Evolutionary conservation across 2,888 invertebrate species (phyloP).

Genomic region (Drosophila longiperda): DNA sequence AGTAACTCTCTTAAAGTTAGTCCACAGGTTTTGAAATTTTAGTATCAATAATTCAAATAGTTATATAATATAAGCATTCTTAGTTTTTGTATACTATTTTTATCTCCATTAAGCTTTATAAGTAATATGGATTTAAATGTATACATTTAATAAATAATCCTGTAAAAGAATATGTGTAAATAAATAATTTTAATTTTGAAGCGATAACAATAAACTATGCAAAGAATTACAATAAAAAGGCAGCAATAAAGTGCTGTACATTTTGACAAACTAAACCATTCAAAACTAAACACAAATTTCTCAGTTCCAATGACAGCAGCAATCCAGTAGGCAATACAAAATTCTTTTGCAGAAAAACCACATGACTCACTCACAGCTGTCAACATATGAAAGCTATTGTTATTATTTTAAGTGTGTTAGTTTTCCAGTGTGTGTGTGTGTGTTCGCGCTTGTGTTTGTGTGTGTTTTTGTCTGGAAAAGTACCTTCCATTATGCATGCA

Average conservation of each 20-base stretch:
- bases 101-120: not conserved
- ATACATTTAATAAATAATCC: not conserved
- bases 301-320: conserved; percentile 16
- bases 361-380: conserved; percentile 70
- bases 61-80: too few relatives aligned
- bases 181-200: not conserved
- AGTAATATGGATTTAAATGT: not conserved
- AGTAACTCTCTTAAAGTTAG: too few relatives aligned
- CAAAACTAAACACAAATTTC: conserved; percentile 37
- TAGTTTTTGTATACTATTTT: too few relatives aligned
- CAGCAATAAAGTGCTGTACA: not conserved
- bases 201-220: not conserved
- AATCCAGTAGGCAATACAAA: conserved; percentile 29
- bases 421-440: conserved; percentile 16
- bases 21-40: not conserved
- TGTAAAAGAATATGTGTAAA: not conserved
- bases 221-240: not conserved
- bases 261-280: not conserved
- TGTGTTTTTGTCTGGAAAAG: conserved; percentile 19
- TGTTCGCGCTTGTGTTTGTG: not conserved
- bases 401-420: not conserved
- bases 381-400: conserved; percentile 41
- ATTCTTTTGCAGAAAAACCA: conserved; percentile 48
- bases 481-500: conserved; percentile 75
- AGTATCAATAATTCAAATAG: not conserved